phyloP scores from a whole-genome alignment of 2,797 vertebrate genomes.

The Onychomys arenicola region DNA sequence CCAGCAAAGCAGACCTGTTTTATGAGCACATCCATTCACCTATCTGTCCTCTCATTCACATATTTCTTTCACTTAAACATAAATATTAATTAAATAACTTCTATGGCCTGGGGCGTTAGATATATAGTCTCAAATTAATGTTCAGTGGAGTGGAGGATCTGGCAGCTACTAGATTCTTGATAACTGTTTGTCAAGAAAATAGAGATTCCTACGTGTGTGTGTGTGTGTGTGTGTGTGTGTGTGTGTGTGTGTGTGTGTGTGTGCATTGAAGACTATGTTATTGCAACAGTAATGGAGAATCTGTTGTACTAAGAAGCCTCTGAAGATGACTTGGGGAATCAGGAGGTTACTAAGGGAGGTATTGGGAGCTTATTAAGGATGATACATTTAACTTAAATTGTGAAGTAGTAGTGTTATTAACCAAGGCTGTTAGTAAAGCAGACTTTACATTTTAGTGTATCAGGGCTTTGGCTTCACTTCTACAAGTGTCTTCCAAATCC shows the following conservation, averaged over 20 bases:
- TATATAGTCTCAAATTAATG: not conserved
- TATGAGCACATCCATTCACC: not conserved
- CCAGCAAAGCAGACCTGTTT: not conserved
- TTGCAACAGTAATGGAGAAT: not conserved
- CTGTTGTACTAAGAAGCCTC: not conserved
- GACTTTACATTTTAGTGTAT: not conserved
- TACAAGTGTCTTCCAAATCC: not conserved
- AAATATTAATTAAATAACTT: not conserved
- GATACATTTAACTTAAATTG: not conserved
- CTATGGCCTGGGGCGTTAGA: too few species aligned
- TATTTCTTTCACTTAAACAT: not conserved
- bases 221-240: not conserved
- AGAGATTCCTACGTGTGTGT: not conserved
- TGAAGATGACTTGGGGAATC: not conserved
- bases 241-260: not conserved
- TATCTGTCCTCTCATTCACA: not conserved
- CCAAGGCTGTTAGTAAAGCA: not conserved
- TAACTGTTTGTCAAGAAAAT: not conserved
- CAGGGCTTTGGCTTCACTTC: not conserved
- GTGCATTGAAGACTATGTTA: not conserved
- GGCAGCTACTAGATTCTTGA: not conserved
- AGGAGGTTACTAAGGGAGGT: slow-evolving; percentile 9
- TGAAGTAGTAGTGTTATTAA: not conserved
- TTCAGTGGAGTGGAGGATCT: not conserved
- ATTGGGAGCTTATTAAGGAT: not conserved